Conservation (phyloP, 2,797 vertebrate species). For the Sebastes steindachneri region DNA sequence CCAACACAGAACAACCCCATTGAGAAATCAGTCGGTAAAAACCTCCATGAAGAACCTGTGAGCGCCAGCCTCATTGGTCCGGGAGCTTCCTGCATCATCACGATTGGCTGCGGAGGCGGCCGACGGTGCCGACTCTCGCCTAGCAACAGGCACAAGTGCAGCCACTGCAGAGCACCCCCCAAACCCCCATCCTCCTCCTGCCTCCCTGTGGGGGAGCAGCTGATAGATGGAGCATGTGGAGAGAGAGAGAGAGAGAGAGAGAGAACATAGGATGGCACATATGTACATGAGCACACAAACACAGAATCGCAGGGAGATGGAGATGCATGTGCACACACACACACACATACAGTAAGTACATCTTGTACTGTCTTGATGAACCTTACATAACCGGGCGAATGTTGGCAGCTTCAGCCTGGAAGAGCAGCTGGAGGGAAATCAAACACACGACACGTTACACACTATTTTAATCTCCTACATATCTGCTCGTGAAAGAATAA, state of each 20-base stretch:
- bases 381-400: conserved; percentile 27
- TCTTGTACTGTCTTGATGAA: conserved; percentile 40
- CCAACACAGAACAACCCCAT: conserved; percentile 39
- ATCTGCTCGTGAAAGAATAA: background rate
- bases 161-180: conserved; percentile 6
- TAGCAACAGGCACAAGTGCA: conserved; percentile 73
- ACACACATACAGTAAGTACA: conserved; percentile 24
- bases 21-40: conserved; percentile 45
- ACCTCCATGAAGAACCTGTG: conserved; percentile 20
- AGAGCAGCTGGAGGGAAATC: conserved; percentile 31
- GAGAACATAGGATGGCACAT: conserved; percentile 17
- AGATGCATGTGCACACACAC: background rate
- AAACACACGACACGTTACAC: conserved; percentile 18
- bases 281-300: conserved; percentile 37
- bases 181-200: background rate
- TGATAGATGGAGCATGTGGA: conserved; percentile 45
- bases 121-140: conserved; percentile 52
- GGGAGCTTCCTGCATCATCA: conserved; percentile 22
- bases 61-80: conserved; percentile 56
- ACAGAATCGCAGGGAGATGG: conserved; percentile 26
- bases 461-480: background rate
- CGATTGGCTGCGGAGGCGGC: conserved; percentile 59
- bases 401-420: background rate
- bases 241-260: background rate
- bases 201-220: conserved; percentile 49